Evolutionary conservation across 37 sponge, comb jelly and placozoan species (phyloP).

Genomic region (Chondrilla cf. caribensis): DNA sequence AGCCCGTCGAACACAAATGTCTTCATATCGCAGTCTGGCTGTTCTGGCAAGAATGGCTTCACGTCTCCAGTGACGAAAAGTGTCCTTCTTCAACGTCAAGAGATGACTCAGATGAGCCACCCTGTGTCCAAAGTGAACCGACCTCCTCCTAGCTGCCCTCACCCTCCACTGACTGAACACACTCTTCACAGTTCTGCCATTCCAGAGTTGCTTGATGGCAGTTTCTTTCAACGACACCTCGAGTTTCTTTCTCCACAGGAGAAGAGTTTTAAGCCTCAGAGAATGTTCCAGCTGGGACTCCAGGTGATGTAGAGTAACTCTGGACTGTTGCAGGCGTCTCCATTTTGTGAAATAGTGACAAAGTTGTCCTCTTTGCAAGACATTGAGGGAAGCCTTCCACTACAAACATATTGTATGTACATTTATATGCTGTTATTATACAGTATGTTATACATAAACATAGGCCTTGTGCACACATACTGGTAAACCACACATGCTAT

Average conservation of each 20-base stretch:
- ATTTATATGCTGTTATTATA: too few species aligned
- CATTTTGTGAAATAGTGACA: neutral
- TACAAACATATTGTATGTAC: neutral
- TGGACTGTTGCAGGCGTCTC: neutral
- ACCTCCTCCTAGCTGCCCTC: neutral
- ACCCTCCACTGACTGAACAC: neutral
- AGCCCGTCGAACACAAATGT: too few species aligned
- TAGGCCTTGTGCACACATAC: too few species aligned
- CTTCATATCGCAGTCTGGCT: too few species aligned
- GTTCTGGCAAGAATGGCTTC: too few species aligned
- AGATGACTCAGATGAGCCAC: neutral
- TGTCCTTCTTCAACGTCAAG: neutral
- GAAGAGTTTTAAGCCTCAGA: neutral
- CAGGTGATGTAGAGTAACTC: neutral
- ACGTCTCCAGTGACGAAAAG: neutral
- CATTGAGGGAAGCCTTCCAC: neutral
- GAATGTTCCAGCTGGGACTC: neutral
- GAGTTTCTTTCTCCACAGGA: slow-evolving; percentile 2
- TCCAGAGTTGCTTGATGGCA: neutral
- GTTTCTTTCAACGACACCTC: neutral
- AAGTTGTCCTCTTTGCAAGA: neutral
- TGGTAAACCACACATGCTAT: too few species aligned
- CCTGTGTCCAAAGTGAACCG: neutral
- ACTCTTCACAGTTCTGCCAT: neutral
- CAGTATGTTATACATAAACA: too few species aligned